A percentile compares a stretch with the other conserved stretches of the same genome.
Evolutionary conservation across 2,113 vertebrate species (phyloP).

Genomic region (Phyllostomus hastatus): DNA sequence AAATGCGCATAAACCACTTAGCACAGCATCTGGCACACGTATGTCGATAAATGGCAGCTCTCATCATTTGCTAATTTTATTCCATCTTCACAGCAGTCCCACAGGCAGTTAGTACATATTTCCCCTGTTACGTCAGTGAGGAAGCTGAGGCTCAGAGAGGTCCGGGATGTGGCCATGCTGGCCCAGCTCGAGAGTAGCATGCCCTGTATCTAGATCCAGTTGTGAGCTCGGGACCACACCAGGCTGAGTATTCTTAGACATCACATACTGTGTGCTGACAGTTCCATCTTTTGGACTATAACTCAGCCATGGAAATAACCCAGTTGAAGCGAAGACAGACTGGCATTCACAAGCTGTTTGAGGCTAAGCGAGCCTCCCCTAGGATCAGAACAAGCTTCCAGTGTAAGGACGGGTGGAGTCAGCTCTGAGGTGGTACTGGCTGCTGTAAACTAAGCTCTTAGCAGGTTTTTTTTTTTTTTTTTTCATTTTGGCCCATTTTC

Average conservation of each 20-base stretch:
- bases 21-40: accelerated
- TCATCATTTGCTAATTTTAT: background rate
- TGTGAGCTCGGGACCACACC: background rate
- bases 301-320: background rate
- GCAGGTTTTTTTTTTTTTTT: background rate
- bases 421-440: background rate
- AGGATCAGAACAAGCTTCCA: background rate
- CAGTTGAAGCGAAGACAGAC: background rate
- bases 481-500: background rate
- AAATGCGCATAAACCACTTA: background rate
- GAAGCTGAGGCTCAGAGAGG: background rate
- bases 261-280: background rate
- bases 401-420: background rate
- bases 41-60: background rate
- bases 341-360: background rate
- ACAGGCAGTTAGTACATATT: background rate
- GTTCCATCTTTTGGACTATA: background rate
- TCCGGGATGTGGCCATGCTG: background rate
- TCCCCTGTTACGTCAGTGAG: background rate
- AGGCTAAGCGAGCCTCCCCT: background rate
- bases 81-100: background rate
- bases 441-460: background rate
- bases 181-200: background rate
- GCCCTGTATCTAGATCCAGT: background rate
- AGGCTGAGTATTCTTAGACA: background rate